Evolutionary conservation across 2,888 invertebrate species (phyloP).

Genomic region (Drosophila putrida): DNA sequence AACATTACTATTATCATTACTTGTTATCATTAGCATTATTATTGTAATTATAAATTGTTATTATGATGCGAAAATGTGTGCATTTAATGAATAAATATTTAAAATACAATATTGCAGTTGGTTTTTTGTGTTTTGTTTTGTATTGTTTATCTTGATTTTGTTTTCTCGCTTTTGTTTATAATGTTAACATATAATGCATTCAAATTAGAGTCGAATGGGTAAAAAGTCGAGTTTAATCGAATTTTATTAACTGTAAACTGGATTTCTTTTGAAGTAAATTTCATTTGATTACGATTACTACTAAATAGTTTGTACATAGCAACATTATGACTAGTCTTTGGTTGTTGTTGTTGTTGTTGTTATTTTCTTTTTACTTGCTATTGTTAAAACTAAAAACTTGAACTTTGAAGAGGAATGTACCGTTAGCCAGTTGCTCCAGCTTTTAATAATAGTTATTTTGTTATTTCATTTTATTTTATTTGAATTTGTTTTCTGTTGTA

Average conservation of each 20-base stretch:
- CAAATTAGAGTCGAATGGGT: slow-evolving; percentile 38
- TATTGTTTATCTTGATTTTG: slow-evolving; percentile 27
- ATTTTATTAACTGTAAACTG: slow-evolving; percentile 44
- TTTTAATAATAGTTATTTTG: slow-evolving; percentile 9
- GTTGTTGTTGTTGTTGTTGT: slow-evolving; percentile 63
- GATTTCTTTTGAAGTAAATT: slow-evolving; percentile 20
- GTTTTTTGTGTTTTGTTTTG: slow-evolving; percentile 34
- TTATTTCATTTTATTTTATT: neutral
- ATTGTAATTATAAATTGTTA: slow-evolving; percentile 34
- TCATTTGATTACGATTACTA: slow-evolving; percentile 26
- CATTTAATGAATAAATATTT: slow-evolving; percentile 79
- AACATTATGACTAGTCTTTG: slow-evolving; percentile 83
- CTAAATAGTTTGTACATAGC: slow-evolving; percentile 74
- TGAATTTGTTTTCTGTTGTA: slow-evolving; percentile 30
- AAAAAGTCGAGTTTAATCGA: slow-evolving; percentile 43
- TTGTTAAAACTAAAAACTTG: slow-evolving; percentile 60
- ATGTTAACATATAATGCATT: slow-evolving; percentile 14
- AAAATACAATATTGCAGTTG: slow-evolving; percentile 80
- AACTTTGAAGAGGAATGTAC: slow-evolving; percentile 74
- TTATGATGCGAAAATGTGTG: slow-evolving; percentile 54
- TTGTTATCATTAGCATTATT: slow-evolving; percentile 65
- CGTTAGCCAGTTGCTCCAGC: slow-evolving; percentile 29
- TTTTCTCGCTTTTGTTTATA: neutral
- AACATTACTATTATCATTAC: slow-evolving; percentile 50
- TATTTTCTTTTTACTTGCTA: slow-evolving; percentile 19